Evolutionary conservation across 2,113 vertebrate species (phyloP), one percentile per base, ranked within the genome.

Genomic region (Malurus melanocephalus): DNA sequence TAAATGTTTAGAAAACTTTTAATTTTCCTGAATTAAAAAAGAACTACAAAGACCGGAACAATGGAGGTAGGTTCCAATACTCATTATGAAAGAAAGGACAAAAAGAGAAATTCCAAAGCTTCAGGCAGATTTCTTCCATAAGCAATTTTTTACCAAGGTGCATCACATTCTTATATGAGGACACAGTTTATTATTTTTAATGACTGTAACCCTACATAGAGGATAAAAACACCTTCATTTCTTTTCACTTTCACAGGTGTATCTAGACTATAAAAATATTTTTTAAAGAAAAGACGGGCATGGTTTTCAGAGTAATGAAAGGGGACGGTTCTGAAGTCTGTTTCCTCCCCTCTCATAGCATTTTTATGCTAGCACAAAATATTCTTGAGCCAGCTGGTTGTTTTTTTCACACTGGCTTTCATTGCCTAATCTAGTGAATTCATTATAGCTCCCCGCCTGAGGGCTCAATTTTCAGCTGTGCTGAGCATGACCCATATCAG

Each of bases 351-450:
- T 49, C 49, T 16, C 9, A 16, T 30, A 45, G 33, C 24, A 79
- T 60, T 91, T 87, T 91, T 72, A 73, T 5, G 2, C 16, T 23
- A 76, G 60, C 6, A 3, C 0, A 1, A 91, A 85, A 87, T 76
- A 88, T 88, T 93, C 67, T 92, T 84, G 74, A 85, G 52, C 81
- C 86, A 95, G 90, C 88, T 92, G 81, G 80, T 90, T 95, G 90
- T 88, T 95, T 92, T 95, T 77, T 88, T 93, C 95, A 76, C 77
- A 52, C 27, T 88, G 88, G 80, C 69, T 93, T 95, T 91, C 93
- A 86, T 75, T 91, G 86, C 77, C 93, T 94, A 81, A 88, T 91
- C 93, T 84, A 79, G 64, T 85, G 92, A 95, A 94, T 95, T 87
- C 92, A 91, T 95, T 93, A 91, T n/a, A 91, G 92, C 46, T 95